These are phyloP conservation scores for Hippocampus abdominalis DNA, from an alignment of 2,113 vertebrate species.

Conservation along the genomic window DNA sequence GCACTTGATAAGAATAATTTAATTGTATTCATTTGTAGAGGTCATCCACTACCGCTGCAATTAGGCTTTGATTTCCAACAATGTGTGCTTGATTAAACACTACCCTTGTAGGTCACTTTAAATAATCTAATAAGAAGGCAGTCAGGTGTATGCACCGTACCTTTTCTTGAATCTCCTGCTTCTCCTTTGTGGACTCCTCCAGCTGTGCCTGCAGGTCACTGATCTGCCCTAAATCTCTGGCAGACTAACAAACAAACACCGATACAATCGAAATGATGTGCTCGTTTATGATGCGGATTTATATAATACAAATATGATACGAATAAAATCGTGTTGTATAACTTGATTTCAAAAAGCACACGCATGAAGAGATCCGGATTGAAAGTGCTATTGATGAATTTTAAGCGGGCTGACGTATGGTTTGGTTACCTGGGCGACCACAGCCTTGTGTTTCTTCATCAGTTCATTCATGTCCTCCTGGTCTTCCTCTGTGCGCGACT, in stretches of 20 bases:
- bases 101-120: not conserved
- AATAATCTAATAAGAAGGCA: not conserved
- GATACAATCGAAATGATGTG: not conserved
- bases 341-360: conserved; percentile 25
- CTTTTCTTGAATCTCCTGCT: conserved; percentile 97
- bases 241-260: conserved; percentile 73
- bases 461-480: conserved; percentile 98
- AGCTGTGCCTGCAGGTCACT: conserved; percentile 92
- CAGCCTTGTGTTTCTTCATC: conserved; percentile 98
- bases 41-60: no score
- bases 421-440: conserved; percentile 85
- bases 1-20: no score
- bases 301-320: not conserved
- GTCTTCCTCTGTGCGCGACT: conserved; percentile 94
- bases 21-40: no score
- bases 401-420: not conserved
- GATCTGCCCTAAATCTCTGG: conserved; percentile 92
- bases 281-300: not conserved
- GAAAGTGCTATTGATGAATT: not conserved
- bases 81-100: no score
- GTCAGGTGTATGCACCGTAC: conserved; percentile 76
- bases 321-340: conserved; percentile 8
- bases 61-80: no score
- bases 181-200: conserved; percentile 91
- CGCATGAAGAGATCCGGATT: not conserved